Base-by-base conservation (phyloP, 2,113 vertebrate genomes). In the Suncus etruscus region DNA sequence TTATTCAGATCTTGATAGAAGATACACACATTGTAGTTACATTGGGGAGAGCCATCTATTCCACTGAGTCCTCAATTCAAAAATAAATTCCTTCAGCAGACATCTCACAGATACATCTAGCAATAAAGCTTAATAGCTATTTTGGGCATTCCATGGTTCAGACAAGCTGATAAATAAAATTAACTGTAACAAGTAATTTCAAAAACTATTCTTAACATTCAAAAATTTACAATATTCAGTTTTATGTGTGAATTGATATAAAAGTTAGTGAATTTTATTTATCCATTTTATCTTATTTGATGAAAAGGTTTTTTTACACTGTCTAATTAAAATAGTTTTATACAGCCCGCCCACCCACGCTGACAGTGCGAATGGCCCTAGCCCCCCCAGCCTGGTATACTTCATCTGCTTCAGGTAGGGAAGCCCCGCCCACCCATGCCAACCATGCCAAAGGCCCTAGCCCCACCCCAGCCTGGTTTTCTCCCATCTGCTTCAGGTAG, bases 141-240 rank as follows among this genome's bases (percentile, higher is more conserved):
- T 58, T 32, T 32, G 45, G 66, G 54, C 3, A 89, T n/a, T 58
- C 29, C 11, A 14, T 80, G 27, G 27, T n/a, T 61, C 25, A 75
- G 9, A 61, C 69, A 86, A 50, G 29, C 25, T 68, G n/a, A 80
- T 61, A 63, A 39, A 89, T 68, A 25, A 90, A 93, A 93, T 81
- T 87, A 92, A 77, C 50, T 86, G 7, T 39, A 68, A 74, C 16
- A 69, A 27, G 61, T 25, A 80, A 85, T 18, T 27, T 84, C 73
- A 31, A 27, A 84, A 65, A 66, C 18, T 50, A 31, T 87, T 65
- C 83, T 89, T 86, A 88, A 39, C 3, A 32, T n/a, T 80, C 32
- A 9, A 12, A 10, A 92, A 48, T 8, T 61, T 32, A 63, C 58
- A 65, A 66, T 78, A 32, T 84, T 75, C 11, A 25, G 1, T 58